Evolutionary conservation across 2,888 invertebrate genomes (phyloP).

Genomic region (Cerastoderma edule): DNA sequence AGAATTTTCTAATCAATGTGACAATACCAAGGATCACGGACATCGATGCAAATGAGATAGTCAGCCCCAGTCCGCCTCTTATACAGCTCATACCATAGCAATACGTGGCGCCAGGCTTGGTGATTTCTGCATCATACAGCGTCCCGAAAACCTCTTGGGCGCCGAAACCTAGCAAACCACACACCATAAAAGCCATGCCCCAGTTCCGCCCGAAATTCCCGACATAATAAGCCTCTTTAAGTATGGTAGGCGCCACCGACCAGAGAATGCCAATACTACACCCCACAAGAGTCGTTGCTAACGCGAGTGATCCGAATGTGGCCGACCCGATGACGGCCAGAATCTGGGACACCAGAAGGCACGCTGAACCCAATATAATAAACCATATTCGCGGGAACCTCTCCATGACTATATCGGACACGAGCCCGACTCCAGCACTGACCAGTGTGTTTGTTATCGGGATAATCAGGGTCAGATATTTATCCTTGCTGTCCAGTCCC

Average conservation of each 20-base stretch:
- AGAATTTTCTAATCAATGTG: conserved; percentile 15
- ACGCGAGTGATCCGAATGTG: conserved; percentile 22
- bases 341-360: conserved; percentile 26
- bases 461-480: conserved; percentile 41
- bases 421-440: conserved; percentile 39
- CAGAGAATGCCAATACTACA: conserved; percentile 48
- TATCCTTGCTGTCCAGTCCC: conserved; percentile 37
- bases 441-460: conserved; percentile 49
- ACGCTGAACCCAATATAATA: conserved; percentile 27
- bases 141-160: conserved; percentile 47
- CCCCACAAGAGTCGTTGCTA: conserved; percentile 44
- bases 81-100: conserved; percentile 53
- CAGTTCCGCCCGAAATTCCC: conserved; percentile 56
- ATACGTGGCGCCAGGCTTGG: conserved; percentile 10
- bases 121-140: conserved; percentile 39
- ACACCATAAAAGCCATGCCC: conserved; percentile 50
- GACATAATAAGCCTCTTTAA: conserved; percentile 53
- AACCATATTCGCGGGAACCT: conserved; percentile 42
- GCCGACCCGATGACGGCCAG: conserved; percentile 42
- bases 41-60: conserved; percentile 20
- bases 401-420: conserved; percentile 48
- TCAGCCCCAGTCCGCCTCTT: conserved; percentile 32
- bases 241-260: conserved; percentile 48
- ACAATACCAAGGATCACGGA: conserved; percentile 25
- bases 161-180: conserved; percentile 43